A percentile compares a stretch with the other conserved stretches of the same genome.
Evolutionary conservation across 2,888 invertebrate species (phyloP).

Genomic region (Folsomia manolachei): DNA sequence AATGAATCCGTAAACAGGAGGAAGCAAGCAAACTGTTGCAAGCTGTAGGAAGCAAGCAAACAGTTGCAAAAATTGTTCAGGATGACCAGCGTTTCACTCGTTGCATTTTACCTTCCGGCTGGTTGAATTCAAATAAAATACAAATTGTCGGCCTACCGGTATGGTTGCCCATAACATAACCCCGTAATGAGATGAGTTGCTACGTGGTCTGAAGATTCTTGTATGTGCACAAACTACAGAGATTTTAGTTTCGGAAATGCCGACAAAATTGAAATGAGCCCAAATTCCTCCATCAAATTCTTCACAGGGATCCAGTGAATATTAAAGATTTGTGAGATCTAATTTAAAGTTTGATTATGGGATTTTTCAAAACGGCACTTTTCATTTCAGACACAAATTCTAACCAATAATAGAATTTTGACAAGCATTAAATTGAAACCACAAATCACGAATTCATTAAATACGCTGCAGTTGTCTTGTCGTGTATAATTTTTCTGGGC

Average conservation of each 20-base stretch:
- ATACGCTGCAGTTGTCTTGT: not conserved
- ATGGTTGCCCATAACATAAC: no score
- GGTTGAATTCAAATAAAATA: not conserved
- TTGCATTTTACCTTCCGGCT: not conserved
- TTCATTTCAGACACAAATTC: not conserved
- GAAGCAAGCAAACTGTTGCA: not conserved
- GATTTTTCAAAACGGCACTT: not conserved
- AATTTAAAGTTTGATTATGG: no score
- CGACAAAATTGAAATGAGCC: no score
- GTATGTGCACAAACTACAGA: no score
- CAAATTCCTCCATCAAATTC: no score
- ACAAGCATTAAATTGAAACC: not conserved
- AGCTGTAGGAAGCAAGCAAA: not conserved
- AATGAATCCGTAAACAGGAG: not conserved
- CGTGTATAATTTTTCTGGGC: not conserved
- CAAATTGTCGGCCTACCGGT: no score
- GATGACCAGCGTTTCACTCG: conserved; percentile 5
- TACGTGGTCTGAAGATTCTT: no score
- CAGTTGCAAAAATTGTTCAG: not conserved
- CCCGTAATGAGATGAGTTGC: no score
- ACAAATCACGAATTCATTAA: no score
- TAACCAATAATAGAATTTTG: not conserved
- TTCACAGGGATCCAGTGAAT: no score
- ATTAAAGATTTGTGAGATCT: no score
- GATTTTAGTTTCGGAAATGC: no score